Evolutionary conservation across 2,888 invertebrate genomes (phyloP).

Genomic region (Aphrophora alni): DNA sequence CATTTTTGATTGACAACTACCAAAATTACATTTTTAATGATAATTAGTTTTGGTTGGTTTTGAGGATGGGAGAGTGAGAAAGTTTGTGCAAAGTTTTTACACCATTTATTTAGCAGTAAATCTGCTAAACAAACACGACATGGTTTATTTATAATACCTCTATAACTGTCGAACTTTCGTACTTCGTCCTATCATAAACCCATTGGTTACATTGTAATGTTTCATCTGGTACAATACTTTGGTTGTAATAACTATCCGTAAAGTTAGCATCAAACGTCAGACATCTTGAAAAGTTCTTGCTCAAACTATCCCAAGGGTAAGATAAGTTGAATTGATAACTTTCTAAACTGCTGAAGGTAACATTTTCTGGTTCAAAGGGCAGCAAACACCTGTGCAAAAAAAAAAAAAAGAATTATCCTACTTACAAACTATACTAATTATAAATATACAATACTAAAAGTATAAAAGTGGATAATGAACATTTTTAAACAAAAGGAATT

Average conservation of each 20-base stretch:
- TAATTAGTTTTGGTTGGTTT: too few species aligned
- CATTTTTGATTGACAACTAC: too few species aligned
- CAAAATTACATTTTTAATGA: too few species aligned
- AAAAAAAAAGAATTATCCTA: slow-evolving; percentile 3
- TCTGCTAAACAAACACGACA: too few species aligned
- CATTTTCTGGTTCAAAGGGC: slow-evolving; percentile 63
- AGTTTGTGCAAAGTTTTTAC: too few species aligned
- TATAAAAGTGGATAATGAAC: too few species aligned
- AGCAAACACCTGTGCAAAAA: slow-evolving; percentile 63
- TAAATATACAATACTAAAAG: too few species aligned
- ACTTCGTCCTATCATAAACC: slow-evolving; percentile 67
- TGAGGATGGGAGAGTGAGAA: too few species aligned
- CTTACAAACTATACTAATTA: too few species aligned
- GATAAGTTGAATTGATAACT: background rate
- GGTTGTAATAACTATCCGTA: slow-evolving; percentile 54
- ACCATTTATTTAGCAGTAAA: too few species aligned
- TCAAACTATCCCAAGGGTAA: slow-evolving; percentile 62
- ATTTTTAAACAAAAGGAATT: background rate
- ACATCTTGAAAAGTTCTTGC: slow-evolving; percentile 63
- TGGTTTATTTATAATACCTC: slow-evolving; percentile 63
- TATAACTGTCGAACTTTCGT: slow-evolving; percentile 68
- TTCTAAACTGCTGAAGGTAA: slow-evolving; percentile 56
- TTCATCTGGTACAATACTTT: slow-evolving; percentile 52
- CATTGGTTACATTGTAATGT: slow-evolving; percentile 62
- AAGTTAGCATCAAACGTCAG: slow-evolving; percentile 59